Evolutionary conservation across 2,888 invertebrate species (phyloP).

Genomic region (Ectemnius continuus): DNA sequence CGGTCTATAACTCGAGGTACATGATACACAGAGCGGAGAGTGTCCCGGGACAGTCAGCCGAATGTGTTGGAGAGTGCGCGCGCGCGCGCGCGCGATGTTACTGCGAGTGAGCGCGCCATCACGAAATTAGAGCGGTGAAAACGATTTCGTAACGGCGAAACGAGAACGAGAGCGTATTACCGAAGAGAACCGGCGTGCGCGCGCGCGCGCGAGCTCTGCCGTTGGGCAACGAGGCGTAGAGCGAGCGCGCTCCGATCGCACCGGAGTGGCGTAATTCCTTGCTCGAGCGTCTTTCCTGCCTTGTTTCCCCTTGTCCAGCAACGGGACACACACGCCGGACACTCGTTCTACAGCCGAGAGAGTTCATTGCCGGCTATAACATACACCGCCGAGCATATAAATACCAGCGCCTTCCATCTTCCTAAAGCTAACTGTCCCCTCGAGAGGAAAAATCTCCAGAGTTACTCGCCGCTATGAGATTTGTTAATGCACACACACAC

Average conservation of each 20-base stretch:
- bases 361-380: too few species aligned
- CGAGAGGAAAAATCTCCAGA: too few species aligned
- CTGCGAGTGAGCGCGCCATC: neutral
- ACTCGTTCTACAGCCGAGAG: too few species aligned
- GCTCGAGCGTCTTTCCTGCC: neutral
- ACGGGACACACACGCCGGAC: neutral
- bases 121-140: slow-evolving; percentile 62
- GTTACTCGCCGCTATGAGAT: too few species aligned
- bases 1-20: too few species aligned
- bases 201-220: neutral
- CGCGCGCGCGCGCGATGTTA: neutral
- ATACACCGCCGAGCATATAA: too few species aligned
- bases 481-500: too few species aligned
- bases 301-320: neutral
- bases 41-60: too few species aligned
- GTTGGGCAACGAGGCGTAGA: slow-evolving; percentile 19
- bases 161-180: slow-evolving; percentile 55
- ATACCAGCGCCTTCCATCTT: too few species aligned
- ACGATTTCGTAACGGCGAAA: slow-evolving; percentile 56
- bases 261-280: neutral
- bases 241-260: too few species aligned
- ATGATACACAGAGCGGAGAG: too few species aligned
- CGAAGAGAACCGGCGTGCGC: slow-evolving; percentile 28
- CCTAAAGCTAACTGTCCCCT: too few species aligned
- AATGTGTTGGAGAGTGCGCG: neutral